Conservation (phyloP, 1,140 invertebrate genomes). For the Ceratosolen fusciceps region DNA sequence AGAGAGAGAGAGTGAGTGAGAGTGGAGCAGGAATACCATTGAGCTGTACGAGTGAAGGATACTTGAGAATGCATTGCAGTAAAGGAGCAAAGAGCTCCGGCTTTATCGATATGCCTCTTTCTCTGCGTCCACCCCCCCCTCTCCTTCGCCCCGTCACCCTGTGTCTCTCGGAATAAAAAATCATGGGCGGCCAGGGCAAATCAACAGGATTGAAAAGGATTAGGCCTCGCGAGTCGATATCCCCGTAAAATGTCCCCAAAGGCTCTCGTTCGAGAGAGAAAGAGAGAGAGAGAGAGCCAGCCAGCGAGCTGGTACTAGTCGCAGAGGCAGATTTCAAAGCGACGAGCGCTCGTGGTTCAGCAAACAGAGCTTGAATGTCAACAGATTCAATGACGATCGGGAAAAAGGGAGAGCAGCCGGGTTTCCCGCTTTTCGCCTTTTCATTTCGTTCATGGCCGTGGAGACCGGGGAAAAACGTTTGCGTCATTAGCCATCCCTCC, state of each 20-base stretch:
- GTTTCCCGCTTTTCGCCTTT: too few species aligned
- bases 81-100: not conserved
- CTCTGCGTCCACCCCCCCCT: not conserved
- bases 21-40: not conserved
- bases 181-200: not conserved
- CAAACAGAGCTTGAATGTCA: slow-evolving; percentile 24
- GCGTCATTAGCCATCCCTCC: too few species aligned
- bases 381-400: slow-evolving; percentile 27
- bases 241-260: slow-evolving; percentile 4
- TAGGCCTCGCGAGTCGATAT: not conserved
- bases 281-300: slow-evolving; percentile 8
- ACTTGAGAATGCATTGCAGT: slow-evolving; percentile 15
- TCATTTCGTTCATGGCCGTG: too few species aligned
- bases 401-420: not conserved
- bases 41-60: not conserved
- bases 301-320: slow-evolving; percentile 13
- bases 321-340: slow-evolving; percentile 19
- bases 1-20: not conserved
- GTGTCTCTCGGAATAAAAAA: slow-evolving; percentile 1
- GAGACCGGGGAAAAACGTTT: too few species aligned
- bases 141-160: not conserved
- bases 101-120: not conserved
- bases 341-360: not conserved
- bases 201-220: slow-evolving; percentile 40
- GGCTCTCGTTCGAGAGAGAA: too few species aligned